Conservation (phyloP, 2,888 invertebrate species). For the Pilophorus perplexus region DNA sequence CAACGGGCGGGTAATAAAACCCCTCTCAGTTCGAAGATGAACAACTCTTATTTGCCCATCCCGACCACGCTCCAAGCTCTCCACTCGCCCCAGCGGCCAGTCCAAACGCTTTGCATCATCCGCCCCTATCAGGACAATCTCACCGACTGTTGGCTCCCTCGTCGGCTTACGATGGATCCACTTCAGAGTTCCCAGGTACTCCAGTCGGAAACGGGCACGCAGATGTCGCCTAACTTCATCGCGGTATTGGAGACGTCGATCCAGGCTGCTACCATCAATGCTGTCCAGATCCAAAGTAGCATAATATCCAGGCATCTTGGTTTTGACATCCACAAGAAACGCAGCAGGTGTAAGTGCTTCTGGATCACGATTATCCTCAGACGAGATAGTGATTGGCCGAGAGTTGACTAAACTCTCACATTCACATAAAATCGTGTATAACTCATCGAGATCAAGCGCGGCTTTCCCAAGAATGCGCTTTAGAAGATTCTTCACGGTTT, state of each 20-base stretch:
- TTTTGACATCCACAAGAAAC: background rate
- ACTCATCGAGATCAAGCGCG: background rate
- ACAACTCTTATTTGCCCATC: background rate
- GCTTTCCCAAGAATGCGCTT: background rate
- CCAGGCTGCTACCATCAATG: background rate
- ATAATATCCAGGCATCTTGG: too few species aligned
- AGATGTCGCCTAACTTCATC: background rate
- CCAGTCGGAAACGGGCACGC: background rate
- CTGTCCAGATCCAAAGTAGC: background rate
- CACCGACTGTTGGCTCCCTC: background rate
- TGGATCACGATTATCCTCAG: slow-evolving; percentile 38
- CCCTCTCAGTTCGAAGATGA: background rate
- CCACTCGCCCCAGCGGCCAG: background rate
- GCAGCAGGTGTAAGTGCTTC: slow-evolving; percentile 43
- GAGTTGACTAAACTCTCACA: slow-evolving; percentile 16
- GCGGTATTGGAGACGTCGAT: background rate
- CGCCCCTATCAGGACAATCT: background rate
- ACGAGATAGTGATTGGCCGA: background rate
- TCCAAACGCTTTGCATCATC: slow-evolving; percentile 2
- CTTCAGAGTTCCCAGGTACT: background rate
- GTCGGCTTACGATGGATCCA: background rate
- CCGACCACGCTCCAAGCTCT: background rate
- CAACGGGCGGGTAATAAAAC: background rate
- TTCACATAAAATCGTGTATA: background rate
- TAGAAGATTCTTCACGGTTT: slow-evolving; percentile 3